Evolutionary conservation across 2,888 invertebrate species (phyloP), one percentile per base, ranked within the genome.

Genomic region (Ptychoptera contaminata): DNA sequence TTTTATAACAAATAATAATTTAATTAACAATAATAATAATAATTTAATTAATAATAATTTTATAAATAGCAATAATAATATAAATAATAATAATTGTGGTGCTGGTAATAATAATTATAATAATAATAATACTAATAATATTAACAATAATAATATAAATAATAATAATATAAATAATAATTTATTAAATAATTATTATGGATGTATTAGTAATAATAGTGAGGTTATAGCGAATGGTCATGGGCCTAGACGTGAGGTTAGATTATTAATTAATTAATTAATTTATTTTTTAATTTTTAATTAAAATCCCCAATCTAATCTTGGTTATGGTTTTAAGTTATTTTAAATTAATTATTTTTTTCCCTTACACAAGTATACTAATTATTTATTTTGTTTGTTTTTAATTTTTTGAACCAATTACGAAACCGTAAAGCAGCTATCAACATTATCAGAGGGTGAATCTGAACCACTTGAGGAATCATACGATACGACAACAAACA

Each of bases 171-270:
- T 34, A 16, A 42, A 35, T 36, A 35, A 35, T 31, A 46, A 46
- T 40, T 46, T 40, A 43, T 48, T 48, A 48, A 48, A 43, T 55
- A 58, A 57, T 52, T 47, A 42, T 47, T 48, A 48, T 48, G 40
- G 46, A 38, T 43, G 39, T 43, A 37, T 14, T 37, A 61, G 57
- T 57, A 62, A 62, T 62, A 62, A 61, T 59, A 62, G 61, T 63
- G 56, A 61, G 54, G 55, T 59, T 53, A 57, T 63, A 60, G 56
- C 65, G 49, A 65, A 63, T 58, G 55, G 63, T 55, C 60, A 62
- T 56, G 61, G 62, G 59, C 62, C 62, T 57, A 60, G 58, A 56
- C 57, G 61, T 59, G 65, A 64, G 63, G 65, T 65, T 53, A 56
- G 54, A 50, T 35, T 31, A 6, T 30, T 30, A 6, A 30, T 8